A percentile compares a stretch with the other conserved stretches of the same genome.
These are phyloP conservation scores for Tretioscincus oriximinensis DNA, from an alignment of 2,113 vertebrate genomes.

Conservation along the genomic window DNA sequence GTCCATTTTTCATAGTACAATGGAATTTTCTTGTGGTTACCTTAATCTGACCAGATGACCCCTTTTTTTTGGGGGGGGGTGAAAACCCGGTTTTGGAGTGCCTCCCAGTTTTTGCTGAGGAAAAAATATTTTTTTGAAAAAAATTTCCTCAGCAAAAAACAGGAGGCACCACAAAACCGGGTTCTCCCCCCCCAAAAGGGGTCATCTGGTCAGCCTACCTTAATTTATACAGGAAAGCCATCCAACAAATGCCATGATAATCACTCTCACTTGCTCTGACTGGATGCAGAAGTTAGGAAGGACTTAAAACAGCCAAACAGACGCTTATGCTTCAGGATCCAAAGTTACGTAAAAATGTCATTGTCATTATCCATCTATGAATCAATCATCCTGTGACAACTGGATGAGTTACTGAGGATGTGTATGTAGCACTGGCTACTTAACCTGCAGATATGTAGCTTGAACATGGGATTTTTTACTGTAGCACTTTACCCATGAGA, in stretches of 20 bases:
- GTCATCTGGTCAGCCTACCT: too few species aligned
- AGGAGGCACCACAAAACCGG: too few species aligned
- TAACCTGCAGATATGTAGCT: not conserved
- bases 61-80: too few species aligned
- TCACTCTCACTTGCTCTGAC: not conserved
- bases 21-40: slow-evolving; percentile 3
- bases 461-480: not conserved
- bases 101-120: too few species aligned
- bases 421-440: not conserved
- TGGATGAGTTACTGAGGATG: not conserved
- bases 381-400: not conserved
- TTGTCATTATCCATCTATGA: not conserved
- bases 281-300: not conserved
- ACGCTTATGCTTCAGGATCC: not conserved
- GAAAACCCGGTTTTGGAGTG: too few species aligned
- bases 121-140: too few species aligned
- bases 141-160: slow-evolving; percentile 50
- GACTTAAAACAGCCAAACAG: not conserved
- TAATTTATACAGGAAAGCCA: too few species aligned
- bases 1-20: not conserved
- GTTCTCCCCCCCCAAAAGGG: too few species aligned
- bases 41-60: not conserved
- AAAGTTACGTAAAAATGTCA: not conserved
- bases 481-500: not conserved
- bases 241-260: not conserved